Conservation (phyloP, 2,888 invertebrate species). For the Ochlodes sylvanus region DNA sequence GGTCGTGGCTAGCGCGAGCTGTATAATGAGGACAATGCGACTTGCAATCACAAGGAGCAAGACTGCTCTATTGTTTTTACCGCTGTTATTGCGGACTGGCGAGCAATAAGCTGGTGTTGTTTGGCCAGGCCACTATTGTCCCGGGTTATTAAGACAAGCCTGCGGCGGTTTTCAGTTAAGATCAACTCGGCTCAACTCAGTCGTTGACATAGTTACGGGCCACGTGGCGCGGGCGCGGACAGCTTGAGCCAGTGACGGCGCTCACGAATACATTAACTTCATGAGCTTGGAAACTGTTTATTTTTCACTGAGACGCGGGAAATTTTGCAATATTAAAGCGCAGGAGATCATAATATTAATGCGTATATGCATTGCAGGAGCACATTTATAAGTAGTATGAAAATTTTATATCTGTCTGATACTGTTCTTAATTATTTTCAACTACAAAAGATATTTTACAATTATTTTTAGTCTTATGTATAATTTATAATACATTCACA, state of each 20-base stretch:
- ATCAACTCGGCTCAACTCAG: constrained; percentile 47
- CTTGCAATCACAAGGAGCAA: constrained; percentile 69
- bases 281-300: constrained; percentile 33
- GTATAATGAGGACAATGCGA: constrained; percentile 68
- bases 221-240: constrained; percentile 43
- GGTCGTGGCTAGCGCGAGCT: constrained; percentile 57
- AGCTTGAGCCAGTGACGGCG: constrained; percentile 18
- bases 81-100: constrained; percentile 74
- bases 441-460: no score
- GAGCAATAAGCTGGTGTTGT: constrained; percentile 78
- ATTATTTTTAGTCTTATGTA: no score
- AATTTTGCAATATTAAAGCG: constrained; percentile 21
- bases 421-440: no score
- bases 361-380: neutral
- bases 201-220: constrained; percentile 53
- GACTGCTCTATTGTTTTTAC: constrained; percentile 73
- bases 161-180: constrained; percentile 59
- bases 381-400: neutral
- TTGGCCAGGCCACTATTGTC: constrained; percentile 77
- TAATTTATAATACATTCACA: no score
- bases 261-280: constrained; percentile 39
- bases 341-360: neutral
- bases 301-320: constrained; percentile 29
- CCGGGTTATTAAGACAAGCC: constrained; percentile 75
- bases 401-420: neutral